phyloP scores from a whole-genome alignment of 2,113 vertebrate species.

The Alligator sinensis region DNA sequence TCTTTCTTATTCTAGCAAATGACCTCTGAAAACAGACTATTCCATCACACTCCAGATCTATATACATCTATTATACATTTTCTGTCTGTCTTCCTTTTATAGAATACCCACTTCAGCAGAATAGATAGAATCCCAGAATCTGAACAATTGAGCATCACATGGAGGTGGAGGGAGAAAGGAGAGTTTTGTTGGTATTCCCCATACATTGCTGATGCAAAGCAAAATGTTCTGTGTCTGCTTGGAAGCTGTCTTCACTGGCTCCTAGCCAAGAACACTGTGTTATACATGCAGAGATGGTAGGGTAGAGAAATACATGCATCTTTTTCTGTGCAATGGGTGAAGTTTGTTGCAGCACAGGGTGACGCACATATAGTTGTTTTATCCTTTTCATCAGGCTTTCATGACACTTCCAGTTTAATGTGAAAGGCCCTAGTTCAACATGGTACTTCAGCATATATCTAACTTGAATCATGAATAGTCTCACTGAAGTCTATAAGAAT shows the following conservation, averaged over 20 bases:
- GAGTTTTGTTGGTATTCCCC: background rate
- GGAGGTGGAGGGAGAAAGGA: background rate
- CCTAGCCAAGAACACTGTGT: background rate
- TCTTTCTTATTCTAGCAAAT: background rate
- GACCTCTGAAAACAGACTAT: rapidly evolving
- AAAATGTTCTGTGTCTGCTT: background rate
- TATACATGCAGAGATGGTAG: too few species aligned
- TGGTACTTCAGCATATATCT: background rate
- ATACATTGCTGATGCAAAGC: background rate
- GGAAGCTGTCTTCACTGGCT: background rate
- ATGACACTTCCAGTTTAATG: background rate
- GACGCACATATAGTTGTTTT: background rate
- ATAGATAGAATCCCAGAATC: background rate
- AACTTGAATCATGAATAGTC: background rate
- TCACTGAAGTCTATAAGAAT: background rate
- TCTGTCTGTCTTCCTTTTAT: background rate
- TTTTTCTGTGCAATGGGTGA: background rate
- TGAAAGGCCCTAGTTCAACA: background rate
- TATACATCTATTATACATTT: background rate
- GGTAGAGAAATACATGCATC: background rate
- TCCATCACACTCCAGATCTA: background rate
- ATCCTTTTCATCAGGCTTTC: background rate
- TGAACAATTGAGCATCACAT: background rate
- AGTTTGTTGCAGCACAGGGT: background rate
- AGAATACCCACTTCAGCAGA: background rate